Conservation (phyloP, 2,888 invertebrate species). For the Gonocerus acuteangulatus region DNA sequence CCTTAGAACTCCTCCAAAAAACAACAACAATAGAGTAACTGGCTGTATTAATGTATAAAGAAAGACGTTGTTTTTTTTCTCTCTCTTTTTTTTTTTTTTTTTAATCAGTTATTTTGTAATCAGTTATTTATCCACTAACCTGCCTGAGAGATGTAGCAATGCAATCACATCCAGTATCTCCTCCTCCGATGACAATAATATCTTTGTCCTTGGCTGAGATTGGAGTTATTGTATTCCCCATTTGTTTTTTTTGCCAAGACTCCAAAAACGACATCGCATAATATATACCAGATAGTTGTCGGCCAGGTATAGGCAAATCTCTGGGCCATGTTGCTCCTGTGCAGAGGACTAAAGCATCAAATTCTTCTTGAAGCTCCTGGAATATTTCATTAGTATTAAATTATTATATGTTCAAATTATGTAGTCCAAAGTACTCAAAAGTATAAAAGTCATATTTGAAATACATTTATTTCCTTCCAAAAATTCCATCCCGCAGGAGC, state of each 20-base stretch:
- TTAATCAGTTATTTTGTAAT: not conserved
- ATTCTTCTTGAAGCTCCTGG: constrained; percentile 49
- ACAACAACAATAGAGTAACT: too few species aligned
- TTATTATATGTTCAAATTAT: too few species aligned
- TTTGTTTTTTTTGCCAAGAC: constrained; percentile 90
- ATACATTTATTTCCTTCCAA: not conserved
- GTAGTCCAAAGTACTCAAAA: too few species aligned
- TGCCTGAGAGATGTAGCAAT: constrained; percentile 91
- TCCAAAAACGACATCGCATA: constrained; percentile 98
- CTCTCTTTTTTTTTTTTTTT: too few species aligned
- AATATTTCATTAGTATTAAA: too few species aligned
- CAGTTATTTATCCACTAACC: constrained; percentile 43
- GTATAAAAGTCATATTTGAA: constrained; percentile 15
- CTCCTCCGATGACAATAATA: constrained; percentile 86
- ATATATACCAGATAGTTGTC: constrained; percentile 85
- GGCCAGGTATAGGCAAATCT: constrained; percentile 76
- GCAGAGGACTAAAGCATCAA: constrained; percentile 81
- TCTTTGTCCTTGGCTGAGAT: constrained; percentile 86
- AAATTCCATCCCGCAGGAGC: not conserved
- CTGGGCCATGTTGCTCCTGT: constrained; percentile 96
- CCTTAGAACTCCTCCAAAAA: too few species aligned
- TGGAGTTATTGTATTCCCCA: constrained; percentile 54
- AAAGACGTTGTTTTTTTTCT: too few species aligned
- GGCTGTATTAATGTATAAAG: too few species aligned
- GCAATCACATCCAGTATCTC: constrained; percentile 93